A percentile compares a stretch with the other conserved stretches of the same genome.
These are phyloP conservation scores for Ornithorhynchus anatinus DNA, from an alignment of 2,113 vertebrate genomes.

Conservation along the genomic window DNA sequence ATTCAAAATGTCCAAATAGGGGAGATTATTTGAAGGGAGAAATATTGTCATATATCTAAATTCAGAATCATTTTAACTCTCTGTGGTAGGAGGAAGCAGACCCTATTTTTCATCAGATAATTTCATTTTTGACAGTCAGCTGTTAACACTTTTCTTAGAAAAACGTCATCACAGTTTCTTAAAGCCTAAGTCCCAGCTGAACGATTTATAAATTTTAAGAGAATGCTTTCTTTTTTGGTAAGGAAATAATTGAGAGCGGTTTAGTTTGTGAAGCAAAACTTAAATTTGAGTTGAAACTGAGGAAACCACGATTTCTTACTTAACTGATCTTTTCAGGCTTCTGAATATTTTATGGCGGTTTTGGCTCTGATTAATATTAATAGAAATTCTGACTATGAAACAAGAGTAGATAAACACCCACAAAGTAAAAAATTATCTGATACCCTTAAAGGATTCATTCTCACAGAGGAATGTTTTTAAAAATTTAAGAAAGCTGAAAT, in stretches of 20 bases:
- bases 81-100: too few relatives aligned
- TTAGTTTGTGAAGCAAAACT: neutral
- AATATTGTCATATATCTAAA: too few relatives aligned
- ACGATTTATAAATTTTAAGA: neutral
- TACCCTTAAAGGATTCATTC: fast-evolving
- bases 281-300: neutral
- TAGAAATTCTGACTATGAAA: neutral
- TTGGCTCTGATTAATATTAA: neutral
- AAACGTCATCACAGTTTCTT: neutral
- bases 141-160: too few relatives aligned
- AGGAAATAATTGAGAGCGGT: neutral
- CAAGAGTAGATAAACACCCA: neutral
- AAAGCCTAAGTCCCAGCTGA: neutral
- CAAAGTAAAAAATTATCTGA: neutral
- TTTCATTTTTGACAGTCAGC: too few relatives aligned
- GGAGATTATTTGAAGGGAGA: too few relatives aligned
- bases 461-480: neutral
- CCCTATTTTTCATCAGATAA: too few relatives aligned
- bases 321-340: neutral
- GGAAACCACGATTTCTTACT: neutral
- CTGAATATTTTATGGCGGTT: neutral
- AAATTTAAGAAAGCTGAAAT: neutral
- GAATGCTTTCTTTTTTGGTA: neutral
- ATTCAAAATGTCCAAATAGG: too few relatives aligned
- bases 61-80: too few relatives aligned